Percentiles rank a stretch among this genome's conserved stretches.
Conservation (phyloP, 1,140 invertebrate species). For the Drosophila watanabei region DNA sequence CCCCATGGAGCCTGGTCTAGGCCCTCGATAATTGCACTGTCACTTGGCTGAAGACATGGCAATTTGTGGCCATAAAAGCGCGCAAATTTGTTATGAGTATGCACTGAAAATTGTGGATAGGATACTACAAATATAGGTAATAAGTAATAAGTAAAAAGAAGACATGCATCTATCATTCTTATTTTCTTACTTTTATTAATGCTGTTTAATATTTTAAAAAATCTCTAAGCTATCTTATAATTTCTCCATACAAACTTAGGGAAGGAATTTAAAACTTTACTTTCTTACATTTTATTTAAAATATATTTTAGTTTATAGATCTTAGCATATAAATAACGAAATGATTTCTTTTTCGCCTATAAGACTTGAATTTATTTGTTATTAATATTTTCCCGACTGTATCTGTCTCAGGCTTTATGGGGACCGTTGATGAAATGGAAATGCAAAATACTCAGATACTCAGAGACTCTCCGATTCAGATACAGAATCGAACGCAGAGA, state of each 20-base stretch:
- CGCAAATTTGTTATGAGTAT: conserved; percentile 81
- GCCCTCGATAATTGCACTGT: conserved; percentile 80
- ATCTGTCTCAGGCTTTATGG: conserved; percentile 36
- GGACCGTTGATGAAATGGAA: conserved; percentile 76
- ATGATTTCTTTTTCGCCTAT: not conserved
- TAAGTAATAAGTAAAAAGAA: not conserved
- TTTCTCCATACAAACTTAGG: not conserved
- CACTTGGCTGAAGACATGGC: conserved; percentile 82
- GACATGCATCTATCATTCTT: not conserved
- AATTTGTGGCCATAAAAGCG: conserved; percentile 83
- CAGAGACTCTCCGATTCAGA: conserved; percentile 26
- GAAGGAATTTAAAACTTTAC: too few species aligned
- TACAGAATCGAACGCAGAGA: conserved; percentile 8
- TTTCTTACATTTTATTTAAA: too few species aligned
- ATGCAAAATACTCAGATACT: conserved; percentile 53
- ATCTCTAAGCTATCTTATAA: too few species aligned
- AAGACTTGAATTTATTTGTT: not conserved
- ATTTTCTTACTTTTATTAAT: too few species aligned
- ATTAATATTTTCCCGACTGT: conserved; percentile 18
- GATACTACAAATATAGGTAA: not conserved
- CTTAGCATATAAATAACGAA: not conserved
- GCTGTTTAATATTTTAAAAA: not conserved
- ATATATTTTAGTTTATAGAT: not conserved
- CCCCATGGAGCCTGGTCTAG: conserved; percentile 26
- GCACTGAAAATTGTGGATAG: not conserved